These are phyloP conservation scores for Botia almorhae DNA, from an alignment of 2,797 vertebrate genomes.

Conservation along the genomic window DNA sequence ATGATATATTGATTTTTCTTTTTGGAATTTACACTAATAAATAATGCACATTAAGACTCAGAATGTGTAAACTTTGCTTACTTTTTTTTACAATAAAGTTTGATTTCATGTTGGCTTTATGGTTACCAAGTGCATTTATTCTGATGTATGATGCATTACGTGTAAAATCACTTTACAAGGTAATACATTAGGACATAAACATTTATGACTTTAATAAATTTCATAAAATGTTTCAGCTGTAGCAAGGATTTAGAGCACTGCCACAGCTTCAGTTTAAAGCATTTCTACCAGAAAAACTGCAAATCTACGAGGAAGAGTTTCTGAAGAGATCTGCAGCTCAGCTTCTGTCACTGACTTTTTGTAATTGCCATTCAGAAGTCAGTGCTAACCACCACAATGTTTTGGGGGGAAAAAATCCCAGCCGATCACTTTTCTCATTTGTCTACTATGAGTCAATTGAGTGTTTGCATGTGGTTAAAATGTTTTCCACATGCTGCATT, in stretches of 20 bases:
- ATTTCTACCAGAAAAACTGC: background rate
- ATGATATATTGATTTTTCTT: background rate
- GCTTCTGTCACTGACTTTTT: too few species aligned
- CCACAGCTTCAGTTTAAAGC: background rate
- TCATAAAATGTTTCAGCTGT: conserved; percentile 22
- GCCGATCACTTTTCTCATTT: background rate
- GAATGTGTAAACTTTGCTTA: background rate
- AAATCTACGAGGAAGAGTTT: too few species aligned
- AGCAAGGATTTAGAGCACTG: conserved; percentile 21
- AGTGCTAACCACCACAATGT: too few species aligned
- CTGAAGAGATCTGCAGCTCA: too few species aligned
- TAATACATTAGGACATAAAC: conserved; percentile 24
- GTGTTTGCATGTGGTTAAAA: background rate
- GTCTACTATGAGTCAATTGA: background rate
- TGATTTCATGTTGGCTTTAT: conserved; percentile 1
- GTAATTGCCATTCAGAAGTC: too few species aligned
- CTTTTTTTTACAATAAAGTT: background rate
- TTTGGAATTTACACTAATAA: conserved; percentile 16
- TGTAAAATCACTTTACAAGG: conserved; percentile 18
- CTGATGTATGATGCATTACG: conserved; percentile 48
- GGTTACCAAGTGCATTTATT: background rate
- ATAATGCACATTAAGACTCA: background rate
- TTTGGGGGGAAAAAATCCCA: too few species aligned
- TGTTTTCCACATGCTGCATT: background rate
- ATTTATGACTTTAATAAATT: conserved; percentile 41